These are phyloP conservation scores for Nephrotoma guestfalica DNA, from an alignment of 2,888 invertebrate species.

Conservation along the genomic window DNA sequence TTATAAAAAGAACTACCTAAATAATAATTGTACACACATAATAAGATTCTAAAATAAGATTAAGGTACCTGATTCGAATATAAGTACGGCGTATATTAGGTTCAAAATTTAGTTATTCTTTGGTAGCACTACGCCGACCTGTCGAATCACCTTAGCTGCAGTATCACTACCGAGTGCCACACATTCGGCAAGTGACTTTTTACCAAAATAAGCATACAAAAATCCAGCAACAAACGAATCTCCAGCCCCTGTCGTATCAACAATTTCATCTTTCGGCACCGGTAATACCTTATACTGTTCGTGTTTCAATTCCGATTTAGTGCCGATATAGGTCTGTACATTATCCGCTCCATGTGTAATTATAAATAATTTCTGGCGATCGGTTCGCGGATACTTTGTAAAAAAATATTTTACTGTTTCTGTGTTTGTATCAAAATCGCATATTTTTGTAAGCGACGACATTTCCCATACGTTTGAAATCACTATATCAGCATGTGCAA, in stretches of 20 bases:
- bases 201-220: constrained; percentile 34
- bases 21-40: not conserved
- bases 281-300: constrained; percentile 25
- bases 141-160: constrained; percentile 34
- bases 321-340: constrained; percentile 25
- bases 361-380: constrained; percentile 36
- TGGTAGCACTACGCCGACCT: constrained; percentile 36
- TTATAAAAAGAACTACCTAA: not conserved
- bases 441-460: constrained; percentile 27
- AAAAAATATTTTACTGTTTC: constrained; percentile 16
- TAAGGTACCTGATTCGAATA: not conserved
- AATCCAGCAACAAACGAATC: constrained; percentile 46
- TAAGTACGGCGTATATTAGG: not conserved
- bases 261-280: constrained; percentile 28
- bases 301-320: constrained; percentile 7
- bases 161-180: constrained; percentile 32
- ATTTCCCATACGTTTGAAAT: constrained; percentile 44
- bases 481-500: constrained; percentile 34
- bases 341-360: constrained; percentile 46
- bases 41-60: not conserved
- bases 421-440: constrained; percentile 16
- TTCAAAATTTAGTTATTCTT: not conserved
- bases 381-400: constrained; percentile 14
- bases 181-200: constrained; percentile 30
- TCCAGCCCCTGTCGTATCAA: constrained; percentile 44